phyloP scores from a whole-genome alignment of 1,140 invertebrate genomes.

The Trypoxylus dichotomus region DNA sequence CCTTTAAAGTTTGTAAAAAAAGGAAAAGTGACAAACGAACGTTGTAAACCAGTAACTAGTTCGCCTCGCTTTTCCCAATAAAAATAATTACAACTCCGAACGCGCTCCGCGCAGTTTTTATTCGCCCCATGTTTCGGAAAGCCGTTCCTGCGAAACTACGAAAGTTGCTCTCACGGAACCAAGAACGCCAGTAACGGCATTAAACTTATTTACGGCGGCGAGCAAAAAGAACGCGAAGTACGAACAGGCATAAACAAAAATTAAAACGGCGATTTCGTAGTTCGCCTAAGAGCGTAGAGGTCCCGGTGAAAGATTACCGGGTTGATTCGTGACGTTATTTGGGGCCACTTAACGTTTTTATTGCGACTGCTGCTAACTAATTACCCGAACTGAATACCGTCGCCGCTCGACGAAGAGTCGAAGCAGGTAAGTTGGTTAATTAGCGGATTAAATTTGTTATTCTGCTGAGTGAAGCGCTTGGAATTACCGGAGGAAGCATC shows the following conservation, averaged over 20 bases:
- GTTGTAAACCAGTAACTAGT: neutral
- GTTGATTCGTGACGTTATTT: conserved; percentile 6
- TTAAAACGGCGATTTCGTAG: neutral
- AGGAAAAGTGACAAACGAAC: neutral
- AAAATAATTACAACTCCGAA: neutral
- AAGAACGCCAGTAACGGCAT: neutral
- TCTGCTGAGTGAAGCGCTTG: neutral
- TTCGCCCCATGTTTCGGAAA: neutral
- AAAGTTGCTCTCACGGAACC: neutral
- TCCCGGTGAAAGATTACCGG: neutral
- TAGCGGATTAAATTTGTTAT: conserved; percentile 7
- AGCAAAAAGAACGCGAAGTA: neutral
- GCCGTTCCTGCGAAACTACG: too few species aligned
- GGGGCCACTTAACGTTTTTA: neutral
- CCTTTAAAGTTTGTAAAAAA: neutral
- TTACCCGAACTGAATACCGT: neutral
- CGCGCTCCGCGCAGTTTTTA: neutral
- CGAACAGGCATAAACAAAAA: neutral
- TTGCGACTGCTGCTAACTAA: neutral
- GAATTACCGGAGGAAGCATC: neutral
- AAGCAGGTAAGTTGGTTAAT: neutral
- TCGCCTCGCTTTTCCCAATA: neutral
- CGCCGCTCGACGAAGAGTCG: neutral
- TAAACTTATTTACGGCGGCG: neutral
- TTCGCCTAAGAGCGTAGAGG: neutral